Conservation (phyloP, 2,888 invertebrate species). For the Buathra laborator region DNA sequence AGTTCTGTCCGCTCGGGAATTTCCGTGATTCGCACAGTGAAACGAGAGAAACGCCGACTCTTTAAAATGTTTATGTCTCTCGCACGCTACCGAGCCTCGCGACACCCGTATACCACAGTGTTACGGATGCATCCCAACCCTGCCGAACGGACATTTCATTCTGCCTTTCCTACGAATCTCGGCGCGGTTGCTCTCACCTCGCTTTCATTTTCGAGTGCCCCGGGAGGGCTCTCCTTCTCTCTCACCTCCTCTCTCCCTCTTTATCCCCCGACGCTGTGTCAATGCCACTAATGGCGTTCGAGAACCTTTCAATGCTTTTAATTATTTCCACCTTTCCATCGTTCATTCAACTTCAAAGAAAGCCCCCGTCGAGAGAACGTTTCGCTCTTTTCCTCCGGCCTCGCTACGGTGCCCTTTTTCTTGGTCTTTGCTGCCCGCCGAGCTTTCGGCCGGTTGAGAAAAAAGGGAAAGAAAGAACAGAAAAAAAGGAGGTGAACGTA, state of each 20-base stretch:
- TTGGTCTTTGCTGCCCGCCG: neutral
- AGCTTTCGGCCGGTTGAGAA: conserved; percentile 3
- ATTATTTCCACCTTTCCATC: conserved; percentile 80
- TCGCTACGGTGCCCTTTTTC: conserved; percentile 14
- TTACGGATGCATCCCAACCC: conserved; percentile 42
- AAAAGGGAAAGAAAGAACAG: conserved; percentile 8
- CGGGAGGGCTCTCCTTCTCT: neutral
- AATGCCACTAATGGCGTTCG: conserved; percentile 78
- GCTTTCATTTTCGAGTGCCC: conserved; percentile 67
- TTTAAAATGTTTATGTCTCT: conserved; percentile 79
- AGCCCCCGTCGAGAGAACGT: conserved; percentile 66
- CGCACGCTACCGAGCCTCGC: conserved; percentile 70
- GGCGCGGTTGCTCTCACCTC: conserved; percentile 45
- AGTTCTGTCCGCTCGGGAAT: conserved; percentile 64
- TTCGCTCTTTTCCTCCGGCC: conserved; percentile 45
- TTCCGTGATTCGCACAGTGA: conserved; percentile 70
- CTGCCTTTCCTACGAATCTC: conserved; percentile 30
- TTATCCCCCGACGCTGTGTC: conserved; percentile 71
- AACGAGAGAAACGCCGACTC: conserved; percentile 75
- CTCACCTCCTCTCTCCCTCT: neutral
- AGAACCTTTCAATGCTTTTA: conserved; percentile 80
- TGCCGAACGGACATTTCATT: conserved; percentile 56
- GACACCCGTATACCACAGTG: conserved; percentile 55
- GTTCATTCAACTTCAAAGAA: conserved; percentile 71
- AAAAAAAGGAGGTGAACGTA: neutral